Percentiles rank a stretch among this genome's conserved stretches.
Evolutionary conservation across 2,888 invertebrate genomes (phyloP).

Genomic region (Rapana venosa): DNA sequence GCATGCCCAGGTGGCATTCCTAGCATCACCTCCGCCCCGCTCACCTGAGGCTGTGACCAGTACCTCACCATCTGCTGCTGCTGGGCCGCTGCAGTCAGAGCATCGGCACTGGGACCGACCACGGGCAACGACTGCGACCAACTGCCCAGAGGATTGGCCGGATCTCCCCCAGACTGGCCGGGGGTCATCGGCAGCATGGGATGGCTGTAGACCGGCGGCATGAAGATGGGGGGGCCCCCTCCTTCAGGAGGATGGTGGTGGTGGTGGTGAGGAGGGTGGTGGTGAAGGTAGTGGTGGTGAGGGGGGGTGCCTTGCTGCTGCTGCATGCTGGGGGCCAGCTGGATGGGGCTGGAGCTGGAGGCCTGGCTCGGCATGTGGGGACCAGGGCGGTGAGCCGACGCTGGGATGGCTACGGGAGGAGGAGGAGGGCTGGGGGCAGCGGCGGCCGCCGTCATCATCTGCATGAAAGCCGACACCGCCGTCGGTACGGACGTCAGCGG

Average conservation of each 20-base stretch:
- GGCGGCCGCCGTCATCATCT: background rate
- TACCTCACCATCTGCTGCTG: slow-evolving; percentile 24
- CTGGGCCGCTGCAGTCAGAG: background rate
- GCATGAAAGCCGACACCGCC: background rate
- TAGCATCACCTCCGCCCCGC: background rate
- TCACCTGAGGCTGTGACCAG: background rate
- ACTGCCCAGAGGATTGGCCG: background rate
- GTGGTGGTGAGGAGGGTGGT: background rate
- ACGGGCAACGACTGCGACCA: background rate
- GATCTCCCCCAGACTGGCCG: background rate
- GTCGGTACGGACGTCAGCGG: background rate
- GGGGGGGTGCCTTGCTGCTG: background rate
- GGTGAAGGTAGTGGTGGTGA: background rate
- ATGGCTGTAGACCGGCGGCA: background rate
- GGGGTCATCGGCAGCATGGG: background rate
- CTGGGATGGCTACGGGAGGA: background rate
- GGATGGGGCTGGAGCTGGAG: background rate
- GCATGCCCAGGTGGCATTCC: background rate
- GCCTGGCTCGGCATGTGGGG: background rate
- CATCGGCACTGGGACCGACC: background rate
- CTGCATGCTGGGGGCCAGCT: background rate
- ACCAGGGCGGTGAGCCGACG: background rate
- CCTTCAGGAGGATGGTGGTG: background rate
- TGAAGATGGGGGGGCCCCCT: background rate
- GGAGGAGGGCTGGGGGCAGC: background rate